These are phyloP conservation scores for Zoanthus solanderi DNA, from an alignment of 92 coral and sea anemone genomes.

Conservation along the genomic window DNA sequence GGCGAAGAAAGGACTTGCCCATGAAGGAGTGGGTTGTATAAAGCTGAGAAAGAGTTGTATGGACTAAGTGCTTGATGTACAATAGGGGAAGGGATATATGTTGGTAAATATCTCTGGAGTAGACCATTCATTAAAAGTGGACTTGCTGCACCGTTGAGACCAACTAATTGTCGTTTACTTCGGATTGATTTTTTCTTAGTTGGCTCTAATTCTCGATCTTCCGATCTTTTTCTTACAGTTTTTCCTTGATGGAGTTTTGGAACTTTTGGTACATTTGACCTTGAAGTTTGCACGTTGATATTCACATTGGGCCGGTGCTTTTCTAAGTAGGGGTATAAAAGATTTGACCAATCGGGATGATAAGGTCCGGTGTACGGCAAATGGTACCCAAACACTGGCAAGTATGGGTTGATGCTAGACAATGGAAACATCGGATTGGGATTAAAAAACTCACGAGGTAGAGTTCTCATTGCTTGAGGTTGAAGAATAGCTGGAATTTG, in stretches of 20 bases:
- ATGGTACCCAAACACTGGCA: background rate
- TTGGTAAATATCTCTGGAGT: constrained; percentile 11
- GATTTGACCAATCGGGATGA: constrained; percentile 22
- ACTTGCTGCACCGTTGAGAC: background rate
- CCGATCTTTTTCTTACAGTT: constrained; percentile 50
- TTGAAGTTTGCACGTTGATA: constrained; percentile 90
- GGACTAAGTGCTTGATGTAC: background rate
- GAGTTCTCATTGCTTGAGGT: constrained; percentile 44
- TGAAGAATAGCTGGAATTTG: constrained; percentile 70
- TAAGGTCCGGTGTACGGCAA: constrained; percentile 22
- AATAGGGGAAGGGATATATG: constrained; percentile 27
- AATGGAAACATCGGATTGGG: constrained; percentile 32
- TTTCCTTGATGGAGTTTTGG: constrained; percentile 33
- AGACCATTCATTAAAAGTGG: constrained; percentile 17
- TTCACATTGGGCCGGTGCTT: constrained; percentile 83
- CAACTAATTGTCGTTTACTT: constrained; percentile 17
- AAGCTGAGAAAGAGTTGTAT: background rate
- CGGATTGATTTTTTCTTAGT: background rate
- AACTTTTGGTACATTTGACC: constrained; percentile 74
- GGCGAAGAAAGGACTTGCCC: constrained; percentile 23
- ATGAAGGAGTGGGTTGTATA: background rate
- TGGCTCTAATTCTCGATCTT: constrained; percentile 35
- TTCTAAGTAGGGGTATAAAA: constrained; percentile 37
- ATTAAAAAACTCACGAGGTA: constrained; percentile 52
- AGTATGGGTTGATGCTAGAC: constrained; percentile 19